Evolutionary conservation across 1,140 invertebrate species (phyloP).

Genomic region (Leptopilina clavipes): DNA sequence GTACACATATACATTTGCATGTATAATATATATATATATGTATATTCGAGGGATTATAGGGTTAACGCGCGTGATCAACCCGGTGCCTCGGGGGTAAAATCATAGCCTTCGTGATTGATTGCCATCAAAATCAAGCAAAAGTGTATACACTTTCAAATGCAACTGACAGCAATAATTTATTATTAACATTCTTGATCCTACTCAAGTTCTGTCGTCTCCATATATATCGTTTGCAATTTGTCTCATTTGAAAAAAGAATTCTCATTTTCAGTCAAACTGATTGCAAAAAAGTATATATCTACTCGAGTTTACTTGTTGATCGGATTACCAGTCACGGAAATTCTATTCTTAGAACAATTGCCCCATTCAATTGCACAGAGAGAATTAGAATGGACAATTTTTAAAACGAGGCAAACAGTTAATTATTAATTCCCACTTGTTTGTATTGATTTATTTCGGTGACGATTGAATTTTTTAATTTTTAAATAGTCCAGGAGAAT

Average conservation of each 20-base stretch:
- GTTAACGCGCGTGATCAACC: conserved; percentile 25
- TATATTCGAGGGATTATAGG: neutral
- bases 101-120: conserved; percentile 18
- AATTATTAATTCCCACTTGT: neutral
- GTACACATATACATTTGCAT: too few relatives aligned
- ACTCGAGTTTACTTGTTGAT: conserved; percentile 2
- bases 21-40: too few relatives aligned
- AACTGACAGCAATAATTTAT: conserved; percentile 8
- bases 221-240: too few relatives aligned
- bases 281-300: neutral
- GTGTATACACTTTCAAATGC: conserved; percentile 21
- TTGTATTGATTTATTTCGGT: neutral
- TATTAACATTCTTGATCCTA: conserved; percentile 1
- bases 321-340: neutral
- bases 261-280: neutral
- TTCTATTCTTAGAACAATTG: conserved; percentile 6
- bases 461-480: too few relatives aligned
- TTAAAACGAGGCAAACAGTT: neutral
- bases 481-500: too few relatives aligned
- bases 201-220: neutral
- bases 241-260: neutral
- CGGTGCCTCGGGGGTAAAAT: neutral
- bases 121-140: conserved; percentile 25
- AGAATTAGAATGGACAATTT: too few relatives aligned
- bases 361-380: neutral